phyloP scores from a whole-genome alignment of 1,140 invertebrate genomes.

The Drosophila baimaii region DNA sequence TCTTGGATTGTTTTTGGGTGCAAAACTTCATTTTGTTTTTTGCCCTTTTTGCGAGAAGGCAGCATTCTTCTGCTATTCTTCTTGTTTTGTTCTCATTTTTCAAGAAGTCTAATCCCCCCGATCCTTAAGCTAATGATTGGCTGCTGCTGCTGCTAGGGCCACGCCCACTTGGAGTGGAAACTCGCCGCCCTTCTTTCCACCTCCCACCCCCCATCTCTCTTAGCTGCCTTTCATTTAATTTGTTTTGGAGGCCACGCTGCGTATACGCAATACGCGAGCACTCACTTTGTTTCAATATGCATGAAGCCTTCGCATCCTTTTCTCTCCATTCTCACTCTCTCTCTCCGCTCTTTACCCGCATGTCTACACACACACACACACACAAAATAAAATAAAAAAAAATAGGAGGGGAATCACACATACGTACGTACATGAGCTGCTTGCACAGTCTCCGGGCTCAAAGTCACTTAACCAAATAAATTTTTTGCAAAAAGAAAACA shows the following conservation, averaged over 20 bases:
- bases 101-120: not conserved
- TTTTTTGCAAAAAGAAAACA: slow-evolving; percentile 55
- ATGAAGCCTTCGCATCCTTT: slow-evolving; percentile 40
- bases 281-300: slow-evolving; percentile 80
- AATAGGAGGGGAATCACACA: slow-evolving; percentile 12
- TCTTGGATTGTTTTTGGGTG: not conserved
- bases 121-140: slow-evolving; percentile 63
- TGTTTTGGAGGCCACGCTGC: slow-evolving; percentile 53
- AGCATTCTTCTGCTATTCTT: slow-evolving; percentile 1
- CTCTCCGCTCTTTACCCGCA: not conserved
- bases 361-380: slow-evolving; percentile 32
- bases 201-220: too few species aligned
- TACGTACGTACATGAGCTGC: slow-evolving; percentile 26
- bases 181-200: not conserved
- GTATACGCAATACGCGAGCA: slow-evolving; percentile 74
- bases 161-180: slow-evolving; percentile 15
- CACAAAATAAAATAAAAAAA: slow-evolving; percentile 7
- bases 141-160: too few species aligned
- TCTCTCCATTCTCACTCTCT: not conserved
- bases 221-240: slow-evolving; percentile 33
- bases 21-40: not conserved
- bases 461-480: slow-evolving; percentile 82
- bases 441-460: slow-evolving; percentile 41
- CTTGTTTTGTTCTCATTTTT: slow-evolving; percentile 7
- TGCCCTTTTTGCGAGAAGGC: not conserved